These are phyloP conservation scores for Polyergus mexicanus DNA, from an alignment of 1,140 invertebrate species.

Conservation along the genomic window DNA sequence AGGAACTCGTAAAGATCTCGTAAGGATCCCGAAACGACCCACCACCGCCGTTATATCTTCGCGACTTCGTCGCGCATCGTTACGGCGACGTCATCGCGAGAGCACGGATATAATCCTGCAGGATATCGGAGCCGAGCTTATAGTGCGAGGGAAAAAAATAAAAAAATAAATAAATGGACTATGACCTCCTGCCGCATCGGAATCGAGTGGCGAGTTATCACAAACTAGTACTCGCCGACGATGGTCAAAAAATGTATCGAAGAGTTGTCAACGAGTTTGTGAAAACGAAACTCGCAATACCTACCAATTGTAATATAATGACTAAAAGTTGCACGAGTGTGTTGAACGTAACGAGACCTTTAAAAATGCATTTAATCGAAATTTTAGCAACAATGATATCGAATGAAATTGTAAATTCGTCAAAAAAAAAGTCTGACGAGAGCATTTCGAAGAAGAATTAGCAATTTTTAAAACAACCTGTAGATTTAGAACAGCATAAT, in stretches of 20 bases:
- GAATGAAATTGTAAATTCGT: background rate
- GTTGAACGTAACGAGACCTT: background rate
- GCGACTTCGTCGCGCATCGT: constrained; percentile 24
- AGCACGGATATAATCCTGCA: constrained; percentile 21
- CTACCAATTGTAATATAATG: background rate
- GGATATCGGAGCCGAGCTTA: constrained; percentile 39
- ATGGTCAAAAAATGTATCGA: constrained; percentile 36
- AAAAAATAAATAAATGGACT: constrained; percentile 17
- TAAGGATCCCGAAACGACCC: constrained; percentile 55
- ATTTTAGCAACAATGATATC: background rate
- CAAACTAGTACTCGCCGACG: background rate
- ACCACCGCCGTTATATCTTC: constrained; percentile 28
- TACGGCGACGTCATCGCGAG: constrained; percentile 26
- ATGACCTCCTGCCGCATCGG: background rate
- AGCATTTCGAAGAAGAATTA: background rate
- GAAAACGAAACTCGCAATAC: background rate
- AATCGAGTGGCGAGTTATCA: constrained; percentile 34
- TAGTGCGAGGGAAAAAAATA: background rate
- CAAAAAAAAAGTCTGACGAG: background rate
- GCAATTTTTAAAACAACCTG: background rate
- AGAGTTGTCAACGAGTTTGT: constrained; percentile 13
- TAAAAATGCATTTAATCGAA: background rate
- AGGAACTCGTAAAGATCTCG: constrained; percentile 62
- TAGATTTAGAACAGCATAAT: constrained; percentile 13
- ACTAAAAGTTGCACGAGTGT: background rate